Evolutionary conservation across 2,113 vertebrate genomes (phyloP), one percentile per base, ranked within the genome.

Genomic region (Vombatus ursinus): DNA sequence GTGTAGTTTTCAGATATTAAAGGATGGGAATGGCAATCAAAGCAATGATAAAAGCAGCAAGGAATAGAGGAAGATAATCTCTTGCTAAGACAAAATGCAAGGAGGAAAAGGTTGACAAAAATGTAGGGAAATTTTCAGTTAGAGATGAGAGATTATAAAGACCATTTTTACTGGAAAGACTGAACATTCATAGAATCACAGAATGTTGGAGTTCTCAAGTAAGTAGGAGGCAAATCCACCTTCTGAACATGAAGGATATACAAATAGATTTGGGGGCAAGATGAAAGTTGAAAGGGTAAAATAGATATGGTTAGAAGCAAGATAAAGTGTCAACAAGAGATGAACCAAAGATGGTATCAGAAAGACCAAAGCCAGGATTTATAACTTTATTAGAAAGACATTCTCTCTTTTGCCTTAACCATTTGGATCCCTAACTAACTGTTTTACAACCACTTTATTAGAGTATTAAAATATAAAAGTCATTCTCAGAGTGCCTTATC

Each of bases 401-500:
- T 92, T 94, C 89, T 91, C 0, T 4, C 6, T 54, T 95, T 92
- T 95, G 8, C 92, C 92, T 94, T 96, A 90, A 90, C 6, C n/a
- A 91, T 90, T 95, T 90, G 44, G 24, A 37, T 47, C 93, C 49
- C 91, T 28, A 3, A 93, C 8, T 1, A 93, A 94, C 51, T 89
- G 37, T 28, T 68, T 77, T 94, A 93, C 2, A 94, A 24, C 52
- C 31, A 95, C 49, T 89, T 90, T 50, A 94, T 94, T 47, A 93
- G 89, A 95, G 89, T 47, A 9, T 96, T 93, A 92, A 61, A 51
- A 3, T 31, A 37, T 52, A 94, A 16, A 96, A 92, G 44, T 97
- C 89, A 94, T 1, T 90, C 54, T 95, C 22, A 47, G 57, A 53
- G 92, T 8, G 24, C 37, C 52, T 89, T 92, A 93, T 54, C 6